Percentiles rank a stretch among this genome's conserved stretches.
Evolutionary conservation across 2,888 invertebrate species (phyloP).

Genomic region (Hyppa rectilinea): DNA sequence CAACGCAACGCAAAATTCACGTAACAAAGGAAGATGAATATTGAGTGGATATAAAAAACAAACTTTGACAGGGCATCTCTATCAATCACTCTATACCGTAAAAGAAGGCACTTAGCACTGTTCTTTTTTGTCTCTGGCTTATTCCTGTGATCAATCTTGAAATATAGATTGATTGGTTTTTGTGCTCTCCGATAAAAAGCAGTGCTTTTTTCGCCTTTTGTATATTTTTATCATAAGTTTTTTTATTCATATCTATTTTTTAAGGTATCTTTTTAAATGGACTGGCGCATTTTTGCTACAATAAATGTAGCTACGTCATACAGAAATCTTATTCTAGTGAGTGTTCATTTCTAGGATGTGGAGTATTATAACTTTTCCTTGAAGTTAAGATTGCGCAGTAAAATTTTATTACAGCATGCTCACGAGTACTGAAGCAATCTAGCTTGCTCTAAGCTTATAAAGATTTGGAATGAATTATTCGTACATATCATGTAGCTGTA

Average conservation of each 20-base stretch:
- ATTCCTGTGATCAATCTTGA: slow-evolving; percentile 71
- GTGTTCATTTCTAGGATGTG: slow-evolving; percentile 11
- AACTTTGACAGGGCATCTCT: slow-evolving; percentile 70
- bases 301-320: not conserved
- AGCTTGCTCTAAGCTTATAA: slow-evolving; percentile 1
- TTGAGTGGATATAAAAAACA: slow-evolving; percentile 71
- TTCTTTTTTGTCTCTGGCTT: slow-evolving; percentile 72
- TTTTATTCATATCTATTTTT: slow-evolving; percentile 19
- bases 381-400: slow-evolving; percentile 21
- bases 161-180: slow-evolving; percentile 76
- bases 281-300: not conserved
- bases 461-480: not conserved
- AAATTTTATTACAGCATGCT: slow-evolving; percentile 36
- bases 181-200: slow-evolving; percentile 49
- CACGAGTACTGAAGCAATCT: slow-evolving; percentile 12
- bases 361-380: slow-evolving; percentile 30
- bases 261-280: not conserved
- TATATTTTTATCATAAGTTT: slow-evolving; percentile 37
- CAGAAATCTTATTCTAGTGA: slow-evolving; percentile 1
- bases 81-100: slow-evolving; percentile 72
- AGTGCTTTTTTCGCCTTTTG: slow-evolving; percentile 35
- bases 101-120: slow-evolving; percentile 67
- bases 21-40: slow-evolving; percentile 72
- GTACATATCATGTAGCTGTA: slow-evolving; percentile 14
- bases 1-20: slow-evolving; percentile 43